phyloP scores from a whole-genome alignment of 2,113 vertebrate genomes.

The Phaethon lepturus region DNA sequence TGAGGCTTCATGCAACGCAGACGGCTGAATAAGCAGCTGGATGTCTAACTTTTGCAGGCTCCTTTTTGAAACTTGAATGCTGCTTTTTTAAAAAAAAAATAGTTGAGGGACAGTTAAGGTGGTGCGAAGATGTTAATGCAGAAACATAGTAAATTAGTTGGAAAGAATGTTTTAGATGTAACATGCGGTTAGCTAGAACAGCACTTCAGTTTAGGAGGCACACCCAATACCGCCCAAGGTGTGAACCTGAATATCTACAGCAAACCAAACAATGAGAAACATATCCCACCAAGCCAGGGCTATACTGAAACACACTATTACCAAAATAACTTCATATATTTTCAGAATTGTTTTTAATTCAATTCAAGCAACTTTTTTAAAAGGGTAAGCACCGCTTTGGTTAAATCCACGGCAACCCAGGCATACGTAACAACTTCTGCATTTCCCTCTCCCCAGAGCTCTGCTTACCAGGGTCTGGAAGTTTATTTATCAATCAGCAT shows the following conservation, averaged over 20 bases:
- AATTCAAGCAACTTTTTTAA: not conserved
- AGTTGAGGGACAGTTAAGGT: not conserved
- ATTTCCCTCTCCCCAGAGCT: not conserved
- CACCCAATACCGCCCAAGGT: rapidly evolving
- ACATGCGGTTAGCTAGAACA: too few species aligned
- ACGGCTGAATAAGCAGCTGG: not conserved
- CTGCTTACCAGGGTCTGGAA: slow-evolving; percentile 75
- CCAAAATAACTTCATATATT: not conserved
- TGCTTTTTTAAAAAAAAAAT: not conserved
- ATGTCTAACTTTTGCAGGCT: not conserved
- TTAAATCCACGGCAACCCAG: not conserved
- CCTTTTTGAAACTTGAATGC: not conserved
- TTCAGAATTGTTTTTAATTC: not conserved
- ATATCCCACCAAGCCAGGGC: not conserved
- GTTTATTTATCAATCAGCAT: slow-evolving; percentile 92
- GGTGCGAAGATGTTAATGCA: not conserved
- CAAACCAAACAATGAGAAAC: not conserved
- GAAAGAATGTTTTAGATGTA: not conserved
- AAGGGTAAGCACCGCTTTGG: not conserved
- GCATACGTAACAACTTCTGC: not conserved
- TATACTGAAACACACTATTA: not conserved
- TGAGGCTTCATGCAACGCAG: not conserved
- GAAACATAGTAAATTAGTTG: not conserved
- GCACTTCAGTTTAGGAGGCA: not conserved
- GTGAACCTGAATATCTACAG: not conserved